phyloP scores from a whole-genome alignment of 2,888 invertebrate genomes.

The Allacma fusca region DNA sequence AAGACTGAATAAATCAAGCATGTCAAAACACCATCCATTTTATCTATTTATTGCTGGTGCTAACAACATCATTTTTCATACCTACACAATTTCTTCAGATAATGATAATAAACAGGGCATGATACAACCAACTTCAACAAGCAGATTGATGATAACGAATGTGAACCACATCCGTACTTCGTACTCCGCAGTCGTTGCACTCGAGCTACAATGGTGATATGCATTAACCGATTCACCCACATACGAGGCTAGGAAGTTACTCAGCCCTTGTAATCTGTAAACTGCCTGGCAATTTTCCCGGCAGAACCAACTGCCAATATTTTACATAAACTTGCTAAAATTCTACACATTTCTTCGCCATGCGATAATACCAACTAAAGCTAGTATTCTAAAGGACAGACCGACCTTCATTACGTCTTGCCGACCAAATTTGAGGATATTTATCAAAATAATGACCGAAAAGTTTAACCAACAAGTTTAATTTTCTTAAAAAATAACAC shows the following conservation, averaged over 20 bases:
- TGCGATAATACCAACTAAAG: not conserved
- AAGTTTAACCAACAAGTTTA: no score
- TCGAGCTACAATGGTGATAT: not conserved
- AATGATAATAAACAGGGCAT: no score
- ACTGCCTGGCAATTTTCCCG: conserved; percentile 11
- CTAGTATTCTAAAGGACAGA: not conserved
- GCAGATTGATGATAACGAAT: no score
- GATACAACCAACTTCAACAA: no score
- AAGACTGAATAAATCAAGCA: no score
- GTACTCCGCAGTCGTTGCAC: not conserved
- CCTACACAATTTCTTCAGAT: not conserved
- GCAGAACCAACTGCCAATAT: not conserved
- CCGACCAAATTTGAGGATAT: no score
- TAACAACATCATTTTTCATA: not conserved
- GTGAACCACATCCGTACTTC: conserved; percentile 1
- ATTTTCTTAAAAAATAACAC: no score
- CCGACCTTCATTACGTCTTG: no score
- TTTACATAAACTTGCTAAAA: not conserved
- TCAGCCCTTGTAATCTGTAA: not conserved
- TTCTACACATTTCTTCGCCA: not conserved
- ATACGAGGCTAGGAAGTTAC: not conserved
- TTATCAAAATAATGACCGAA: no score
- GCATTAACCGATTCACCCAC: not conserved
- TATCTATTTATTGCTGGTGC: no score
- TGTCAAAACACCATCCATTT: no score